These are phyloP conservation scores for Halcyon malimbica DNA, from an alignment of 2,113 vertebrate genomes.

Conservation along the genomic window DNA sequence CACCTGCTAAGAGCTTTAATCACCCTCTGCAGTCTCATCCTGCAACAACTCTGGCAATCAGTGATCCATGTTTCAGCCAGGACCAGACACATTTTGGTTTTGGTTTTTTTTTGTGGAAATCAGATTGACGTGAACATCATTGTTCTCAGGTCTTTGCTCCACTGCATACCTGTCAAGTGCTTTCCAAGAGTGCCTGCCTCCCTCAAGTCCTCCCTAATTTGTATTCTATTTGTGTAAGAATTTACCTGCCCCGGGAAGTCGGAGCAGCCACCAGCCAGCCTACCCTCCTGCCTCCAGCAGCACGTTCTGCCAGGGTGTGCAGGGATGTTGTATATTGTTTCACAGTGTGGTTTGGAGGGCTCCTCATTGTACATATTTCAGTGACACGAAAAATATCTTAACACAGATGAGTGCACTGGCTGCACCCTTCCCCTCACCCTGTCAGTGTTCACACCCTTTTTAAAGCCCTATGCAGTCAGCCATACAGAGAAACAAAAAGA, in stretches of 20 bases:
- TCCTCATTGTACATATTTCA: background rate
- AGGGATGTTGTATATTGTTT: background rate
- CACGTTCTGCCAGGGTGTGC: background rate
- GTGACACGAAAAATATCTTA: background rate
- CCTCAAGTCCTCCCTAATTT: background rate
- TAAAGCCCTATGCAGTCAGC: background rate
- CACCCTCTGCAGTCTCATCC: background rate
- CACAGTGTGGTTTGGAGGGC: background rate
- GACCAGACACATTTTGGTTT: background rate
- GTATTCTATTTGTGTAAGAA: background rate
- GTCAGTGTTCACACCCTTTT: background rate
- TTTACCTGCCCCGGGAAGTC: background rate
- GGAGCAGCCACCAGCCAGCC: background rate
- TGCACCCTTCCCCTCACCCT: background rate
- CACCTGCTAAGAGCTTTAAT: background rate
- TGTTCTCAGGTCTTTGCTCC: background rate
- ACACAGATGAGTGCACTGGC: background rate
- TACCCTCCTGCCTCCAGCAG: background rate
- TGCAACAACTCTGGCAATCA: background rate
- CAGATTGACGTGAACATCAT: background rate
- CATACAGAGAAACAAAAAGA: background rate
- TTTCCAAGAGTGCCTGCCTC: background rate
- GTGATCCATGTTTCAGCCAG: background rate
- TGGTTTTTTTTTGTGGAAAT: background rate
- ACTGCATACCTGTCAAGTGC: background rate